phyloP scores from a whole-genome alignment of 1,140 invertebrate species.

The Lineus longissimus region DNA sequence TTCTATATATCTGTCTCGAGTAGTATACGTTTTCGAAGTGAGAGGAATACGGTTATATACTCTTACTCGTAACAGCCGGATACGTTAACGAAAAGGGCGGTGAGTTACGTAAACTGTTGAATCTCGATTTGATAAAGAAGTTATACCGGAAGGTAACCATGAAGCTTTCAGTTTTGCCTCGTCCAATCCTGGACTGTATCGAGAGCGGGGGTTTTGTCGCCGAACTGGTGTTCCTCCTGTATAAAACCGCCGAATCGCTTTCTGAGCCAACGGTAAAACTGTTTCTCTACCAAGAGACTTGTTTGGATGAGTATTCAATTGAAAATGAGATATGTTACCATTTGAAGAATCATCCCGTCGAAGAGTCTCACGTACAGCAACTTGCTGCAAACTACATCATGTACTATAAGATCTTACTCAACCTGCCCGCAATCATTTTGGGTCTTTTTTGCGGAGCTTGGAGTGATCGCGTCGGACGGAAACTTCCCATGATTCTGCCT shows the following conservation, averaged over 20 bases:
- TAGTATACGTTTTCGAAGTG: too few relatives aligned
- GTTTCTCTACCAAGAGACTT: constrained; percentile 44
- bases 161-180: not conserved
- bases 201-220: constrained; percentile 19
- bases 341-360: constrained; percentile 21
- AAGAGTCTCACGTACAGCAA: constrained; percentile 38
- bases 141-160: too few relatives aligned
- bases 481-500: constrained; percentile 51
- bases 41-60: too few relatives aligned
- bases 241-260: constrained; percentile 50
- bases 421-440: constrained; percentile 46
- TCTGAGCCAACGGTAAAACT: constrained; percentile 46
- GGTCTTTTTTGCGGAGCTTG: constrained; percentile 51
- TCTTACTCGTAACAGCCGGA: too few relatives aligned
- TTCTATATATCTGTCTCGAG: too few relatives aligned
- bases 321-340: constrained; percentile 25
- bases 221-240: constrained; percentile 49
- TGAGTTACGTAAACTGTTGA: too few relatives aligned
- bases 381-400: constrained; percentile 39
- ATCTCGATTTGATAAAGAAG: too few relatives aligned
- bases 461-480: constrained; percentile 48
- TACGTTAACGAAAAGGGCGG: too few relatives aligned
- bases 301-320: constrained; percentile 27
- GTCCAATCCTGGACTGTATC: not conserved
- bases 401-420: constrained; percentile 45